Percentiles rank a stretch among this genome's conserved stretches.
Conservation (phyloP, 2,113 vertebrate genomes). For the Shinisaurus crocodilurus region DNA sequence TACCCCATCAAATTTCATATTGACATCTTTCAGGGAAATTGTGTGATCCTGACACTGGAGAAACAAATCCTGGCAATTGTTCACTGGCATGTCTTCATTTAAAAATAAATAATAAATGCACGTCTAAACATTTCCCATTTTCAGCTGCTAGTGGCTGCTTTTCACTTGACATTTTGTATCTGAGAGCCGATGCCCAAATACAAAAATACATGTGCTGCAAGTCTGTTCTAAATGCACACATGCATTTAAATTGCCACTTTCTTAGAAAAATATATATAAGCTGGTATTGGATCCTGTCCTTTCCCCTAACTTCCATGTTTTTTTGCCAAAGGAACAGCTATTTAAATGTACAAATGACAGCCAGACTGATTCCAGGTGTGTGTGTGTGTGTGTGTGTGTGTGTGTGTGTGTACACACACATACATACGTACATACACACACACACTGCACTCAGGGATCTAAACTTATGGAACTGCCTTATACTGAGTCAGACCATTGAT, state of each 20-base stretch:
- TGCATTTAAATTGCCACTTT: not conserved
- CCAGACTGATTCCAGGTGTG: not conserved
- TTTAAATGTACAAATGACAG: not conserved
- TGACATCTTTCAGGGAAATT: not conserved
- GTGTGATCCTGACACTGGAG: not conserved
- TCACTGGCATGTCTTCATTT: not conserved
- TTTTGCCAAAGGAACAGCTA: not conserved
- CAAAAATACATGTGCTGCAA: not conserved
- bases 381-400: no score
- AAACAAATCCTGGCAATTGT: not conserved
- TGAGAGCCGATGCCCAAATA: not conserved
- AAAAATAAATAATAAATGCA: not conserved
- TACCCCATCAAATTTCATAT: not conserved
- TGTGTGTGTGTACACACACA: no score
- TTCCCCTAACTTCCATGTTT: not conserved
- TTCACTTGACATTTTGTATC: not conserved
- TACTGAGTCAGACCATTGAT: not conserved
- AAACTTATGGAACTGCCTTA: not conserved
- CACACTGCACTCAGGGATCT: not conserved
- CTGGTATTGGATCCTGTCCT: not conserved
- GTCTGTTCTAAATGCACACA: not conserved
- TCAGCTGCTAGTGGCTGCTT: not conserved
- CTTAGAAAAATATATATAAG: not conserved
- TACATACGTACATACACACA: no score
- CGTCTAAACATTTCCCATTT: not conserved